Percentiles rank a stretch among this genome's conserved stretches.
Evolutionary conservation across 2,888 invertebrate species (phyloP).

Genomic region (Aporophyla nigra): DNA sequence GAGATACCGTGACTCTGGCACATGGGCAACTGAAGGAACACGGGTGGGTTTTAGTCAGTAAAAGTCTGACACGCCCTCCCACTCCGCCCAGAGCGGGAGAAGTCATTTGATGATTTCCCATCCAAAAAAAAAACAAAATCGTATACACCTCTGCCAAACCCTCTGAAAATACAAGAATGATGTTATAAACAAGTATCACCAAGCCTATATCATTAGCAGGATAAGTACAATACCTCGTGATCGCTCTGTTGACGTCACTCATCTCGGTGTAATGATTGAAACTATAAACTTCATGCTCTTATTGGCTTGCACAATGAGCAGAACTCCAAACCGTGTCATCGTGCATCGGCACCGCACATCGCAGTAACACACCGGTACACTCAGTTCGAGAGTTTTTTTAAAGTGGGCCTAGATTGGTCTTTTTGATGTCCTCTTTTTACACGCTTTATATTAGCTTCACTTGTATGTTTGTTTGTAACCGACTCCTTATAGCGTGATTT

Average conservation of each 20-base stretch:
- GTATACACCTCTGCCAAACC: background rate
- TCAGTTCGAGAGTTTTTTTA: background rate
- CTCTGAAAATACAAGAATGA: background rate
- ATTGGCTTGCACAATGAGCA: conserved; percentile 60
- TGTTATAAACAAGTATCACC: background rate
- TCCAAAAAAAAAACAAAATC: no score
- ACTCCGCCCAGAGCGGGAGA: no score
- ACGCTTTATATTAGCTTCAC: no score
- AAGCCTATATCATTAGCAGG: conserved; percentile 16
- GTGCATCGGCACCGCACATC: conserved; percentile 19
- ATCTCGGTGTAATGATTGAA: conserved; percentile 57
- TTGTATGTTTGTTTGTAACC: no score
- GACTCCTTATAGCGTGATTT: no score
- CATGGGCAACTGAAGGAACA: no score
- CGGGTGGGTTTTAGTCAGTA: no score
- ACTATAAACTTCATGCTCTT: conserved; percentile 62
- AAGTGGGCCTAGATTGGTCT: background rate
- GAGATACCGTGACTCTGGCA: no score
- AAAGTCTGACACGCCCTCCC: no score
- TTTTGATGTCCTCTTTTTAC: no score
- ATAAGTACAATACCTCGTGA: conserved; percentile 11
- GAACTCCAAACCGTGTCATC: conserved; percentile 56
- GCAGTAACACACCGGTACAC: conserved; percentile 25
- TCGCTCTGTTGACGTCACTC: conserved; percentile 35
- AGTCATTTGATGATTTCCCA: no score